Percentiles rank a stretch among this genome's conserved stretches.
These are phyloP conservation scores for Pedetes capensis DNA, from an alignment of 2,113 vertebrate species.

Conservation along the genomic window DNA sequence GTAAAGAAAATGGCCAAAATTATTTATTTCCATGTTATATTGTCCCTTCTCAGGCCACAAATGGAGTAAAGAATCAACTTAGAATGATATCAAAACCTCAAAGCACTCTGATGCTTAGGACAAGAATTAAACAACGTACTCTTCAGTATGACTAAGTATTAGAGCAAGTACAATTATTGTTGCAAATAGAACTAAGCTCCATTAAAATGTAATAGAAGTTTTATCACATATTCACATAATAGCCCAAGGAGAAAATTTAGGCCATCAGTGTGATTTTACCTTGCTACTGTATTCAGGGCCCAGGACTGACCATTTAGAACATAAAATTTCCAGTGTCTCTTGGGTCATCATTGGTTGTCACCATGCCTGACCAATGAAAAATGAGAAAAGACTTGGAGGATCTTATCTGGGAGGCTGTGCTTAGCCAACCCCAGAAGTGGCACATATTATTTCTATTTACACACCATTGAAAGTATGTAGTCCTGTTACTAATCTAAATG, in stretches of 20 bases:
- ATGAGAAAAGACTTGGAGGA: not conserved
- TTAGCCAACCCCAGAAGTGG: not conserved
- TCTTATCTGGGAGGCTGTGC: not conserved
- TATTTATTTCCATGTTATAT: not conserved
- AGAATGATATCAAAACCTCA: not conserved
- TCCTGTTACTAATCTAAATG: not conserved
- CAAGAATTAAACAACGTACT: not conserved
- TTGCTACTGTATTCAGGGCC: not conserved
- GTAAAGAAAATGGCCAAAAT: not conserved
- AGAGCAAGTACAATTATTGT: not conserved
- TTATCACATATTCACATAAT: not conserved
- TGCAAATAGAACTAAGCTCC: not conserved
- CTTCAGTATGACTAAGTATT: not conserved
- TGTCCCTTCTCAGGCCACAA: not conserved
- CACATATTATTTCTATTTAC: not conserved
- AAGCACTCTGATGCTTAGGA: not conserved
- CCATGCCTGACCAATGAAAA: not conserved
- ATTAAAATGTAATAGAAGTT: not conserved
- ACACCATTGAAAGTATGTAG: not conserved
- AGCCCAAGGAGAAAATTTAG: not conserved
- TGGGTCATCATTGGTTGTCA: not conserved
- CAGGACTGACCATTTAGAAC: not conserved
- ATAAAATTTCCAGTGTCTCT: not conserved
- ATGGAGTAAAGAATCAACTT: not conserved
- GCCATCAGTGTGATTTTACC: not conserved